Conservation (phyloP, 2,797 vertebrate species). For the Anableps anableps region DNA sequence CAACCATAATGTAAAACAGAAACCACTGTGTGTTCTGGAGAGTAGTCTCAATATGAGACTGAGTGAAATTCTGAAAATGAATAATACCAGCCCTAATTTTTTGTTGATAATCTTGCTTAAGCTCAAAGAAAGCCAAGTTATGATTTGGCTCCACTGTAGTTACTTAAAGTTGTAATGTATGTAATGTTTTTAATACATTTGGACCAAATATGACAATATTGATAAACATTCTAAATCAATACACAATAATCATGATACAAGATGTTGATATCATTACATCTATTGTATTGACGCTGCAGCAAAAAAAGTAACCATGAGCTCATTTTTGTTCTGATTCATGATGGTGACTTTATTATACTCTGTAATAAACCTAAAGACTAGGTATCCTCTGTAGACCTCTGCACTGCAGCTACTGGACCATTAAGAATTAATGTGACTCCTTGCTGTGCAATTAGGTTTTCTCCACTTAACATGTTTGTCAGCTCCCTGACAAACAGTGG, state of each 20-base stretch:
- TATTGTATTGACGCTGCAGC: not conserved
- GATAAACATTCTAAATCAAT: too few species aligned
- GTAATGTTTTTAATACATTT: too few species aligned
- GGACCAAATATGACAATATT: too few species aligned
- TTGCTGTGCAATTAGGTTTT: constrained; percentile 2
- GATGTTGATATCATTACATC: not conserved
- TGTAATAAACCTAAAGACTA: not conserved
- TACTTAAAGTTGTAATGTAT: too few species aligned
- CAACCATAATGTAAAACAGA: not conserved
- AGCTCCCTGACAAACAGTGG: not conserved
- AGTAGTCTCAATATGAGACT: not conserved
- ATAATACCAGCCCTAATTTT: not conserved
- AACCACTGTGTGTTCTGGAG: not conserved
- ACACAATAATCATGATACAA: too few species aligned
- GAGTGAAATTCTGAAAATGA: not conserved
- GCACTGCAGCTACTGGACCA: not conserved
- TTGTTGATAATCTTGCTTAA: not conserved
- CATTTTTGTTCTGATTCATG: not conserved
- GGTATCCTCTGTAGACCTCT: not conserved
- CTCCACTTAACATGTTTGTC: not conserved
- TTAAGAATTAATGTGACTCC: not conserved
- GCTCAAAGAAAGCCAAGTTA: too few species aligned
- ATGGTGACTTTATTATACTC: not conserved
- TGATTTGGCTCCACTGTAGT: too few species aligned
- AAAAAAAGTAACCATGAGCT: not conserved